Base-by-base conservation (phyloP, 2,797 vertebrate species). In the Esox masquinongy region DNA sequence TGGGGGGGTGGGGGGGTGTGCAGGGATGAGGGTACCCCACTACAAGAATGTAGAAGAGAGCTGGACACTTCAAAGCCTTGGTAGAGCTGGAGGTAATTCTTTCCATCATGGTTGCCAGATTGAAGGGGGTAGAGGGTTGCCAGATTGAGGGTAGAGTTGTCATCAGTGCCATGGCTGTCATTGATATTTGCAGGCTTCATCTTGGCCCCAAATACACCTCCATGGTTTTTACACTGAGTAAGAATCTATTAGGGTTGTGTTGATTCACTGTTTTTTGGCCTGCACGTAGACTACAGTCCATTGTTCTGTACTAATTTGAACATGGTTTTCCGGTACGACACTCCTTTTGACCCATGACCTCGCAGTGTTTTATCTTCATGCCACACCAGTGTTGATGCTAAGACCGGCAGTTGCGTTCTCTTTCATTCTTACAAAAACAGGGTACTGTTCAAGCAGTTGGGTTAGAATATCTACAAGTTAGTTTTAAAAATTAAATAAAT, bases 61-160 rank as follows among this genome's bases (percentile, higher is more conserved):
- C 83, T 89, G 24, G 24, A 70, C 50, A 70, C 69, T 69, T 69
- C 87, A 92, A 93, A 93, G 86, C 83, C 80, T 73, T 84, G 79
- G 84, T 86, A 85, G 82, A 63, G 83, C 88, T 90, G 86, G 82
- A 91, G 83, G 88, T 91, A 93, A 94, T 92, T 88, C 83, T 92
- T 93, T 93, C 92, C 91, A 92, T 93, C 88, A 87, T 81, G 22
- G 76, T 80, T 88, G 88, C 89, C 91, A 92, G 87, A 91, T 87
- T 84, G 86, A 82, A 84, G 29, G 17, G 6, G 17, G 50, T n/a
- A 53, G 50, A 53, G 50, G 22, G 75, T 80, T 88, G 89, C 89
- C 90, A 92, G 86, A 91, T 88, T 84, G 86, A 82, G 79, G 88
- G 81, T 39, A 84, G 26, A 90, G 85, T 85, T 92, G 88, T 92